phyloP scores from a whole-genome alignment of 2,888 invertebrate genomes.

The Melieria crassipennis region DNA sequence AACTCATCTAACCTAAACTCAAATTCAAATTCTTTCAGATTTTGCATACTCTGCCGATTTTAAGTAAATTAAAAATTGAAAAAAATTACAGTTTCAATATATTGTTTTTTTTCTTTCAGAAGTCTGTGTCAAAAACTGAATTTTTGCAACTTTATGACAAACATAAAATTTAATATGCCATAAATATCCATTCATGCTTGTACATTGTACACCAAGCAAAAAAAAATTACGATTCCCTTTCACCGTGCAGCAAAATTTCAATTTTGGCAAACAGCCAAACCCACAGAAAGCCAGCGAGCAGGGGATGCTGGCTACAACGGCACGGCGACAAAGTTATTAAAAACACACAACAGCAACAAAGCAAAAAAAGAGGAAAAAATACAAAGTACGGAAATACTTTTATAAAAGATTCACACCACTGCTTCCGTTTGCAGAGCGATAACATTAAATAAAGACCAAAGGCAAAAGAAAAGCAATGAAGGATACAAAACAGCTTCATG shows the following conservation, averaged over 20 bases:
- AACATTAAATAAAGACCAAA: slow-evolving; percentile 1
- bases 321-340: not conserved
- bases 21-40: too few species aligned
- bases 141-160: slow-evolving; percentile 26
- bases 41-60: too few species aligned
- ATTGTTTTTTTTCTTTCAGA: too few species aligned
- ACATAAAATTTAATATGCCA: slow-evolving; percentile 38
- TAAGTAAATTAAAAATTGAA: too few species aligned
- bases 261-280: slow-evolving; percentile 7
- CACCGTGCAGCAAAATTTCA: not conserved
- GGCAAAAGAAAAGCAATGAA: slow-evolving; percentile 5
- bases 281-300: slow-evolving; percentile 2
- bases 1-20: too few species aligned
- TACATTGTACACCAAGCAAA: not conserved
- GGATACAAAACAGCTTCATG: not conserved
- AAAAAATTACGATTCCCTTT: not conserved
- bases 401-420: not conserved
- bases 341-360: not conserved
- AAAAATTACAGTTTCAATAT: too few species aligned
- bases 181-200: slow-evolving; percentile 31
- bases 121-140: too few species aligned
- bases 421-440: not conserved
- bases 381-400: not conserved
- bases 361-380: slow-evolving; percentile 10
- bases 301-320: not conserved